phyloP scores from a whole-genome alignment of 2,888 invertebrate species.

The Nephrotoma guestfalica region DNA sequence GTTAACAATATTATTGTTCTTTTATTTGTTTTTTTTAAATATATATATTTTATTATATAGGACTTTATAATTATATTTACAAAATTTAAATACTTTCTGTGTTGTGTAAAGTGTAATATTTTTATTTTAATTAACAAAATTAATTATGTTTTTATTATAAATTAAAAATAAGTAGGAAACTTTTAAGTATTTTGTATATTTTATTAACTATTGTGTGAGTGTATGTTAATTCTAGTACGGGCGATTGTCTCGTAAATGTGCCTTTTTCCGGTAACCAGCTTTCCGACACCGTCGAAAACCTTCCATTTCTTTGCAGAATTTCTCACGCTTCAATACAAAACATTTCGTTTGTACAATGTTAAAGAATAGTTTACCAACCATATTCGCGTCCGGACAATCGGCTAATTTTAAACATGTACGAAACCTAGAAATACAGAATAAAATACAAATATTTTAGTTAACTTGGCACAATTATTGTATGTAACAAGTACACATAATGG shows the following conservation, averaged over 20 bases:
- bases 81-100: neutral
- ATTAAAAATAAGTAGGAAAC: neutral
- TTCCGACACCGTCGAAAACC: constrained; percentile 64
- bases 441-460: constrained; percentile 12
- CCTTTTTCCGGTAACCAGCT: constrained; percentile 51
- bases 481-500: neutral
- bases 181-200: neutral
- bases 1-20: neutral
- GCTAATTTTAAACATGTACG: constrained; percentile 83
- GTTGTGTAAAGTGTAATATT: neutral
- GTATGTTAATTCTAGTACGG: constrained; percentile 20
- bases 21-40: neutral
- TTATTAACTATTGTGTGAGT: neutral
- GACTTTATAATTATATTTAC: neutral
- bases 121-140: neutral
- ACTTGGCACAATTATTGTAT: neutral
- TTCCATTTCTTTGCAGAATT: constrained; percentile 57
- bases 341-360: constrained; percentile 91
- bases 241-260: constrained; percentile 54
- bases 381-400: constrained; percentile 69
- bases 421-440: constrained; percentile 49
- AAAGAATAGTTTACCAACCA: constrained; percentile 88
- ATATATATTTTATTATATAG: neutral
- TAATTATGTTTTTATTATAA: neutral
- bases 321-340: constrained; percentile 68